A percentile compares a stretch with the other conserved stretches of the same genome.
Conservation (phyloP, 2,888 invertebrate genomes). For the Drosophila maculinotata region DNA sequence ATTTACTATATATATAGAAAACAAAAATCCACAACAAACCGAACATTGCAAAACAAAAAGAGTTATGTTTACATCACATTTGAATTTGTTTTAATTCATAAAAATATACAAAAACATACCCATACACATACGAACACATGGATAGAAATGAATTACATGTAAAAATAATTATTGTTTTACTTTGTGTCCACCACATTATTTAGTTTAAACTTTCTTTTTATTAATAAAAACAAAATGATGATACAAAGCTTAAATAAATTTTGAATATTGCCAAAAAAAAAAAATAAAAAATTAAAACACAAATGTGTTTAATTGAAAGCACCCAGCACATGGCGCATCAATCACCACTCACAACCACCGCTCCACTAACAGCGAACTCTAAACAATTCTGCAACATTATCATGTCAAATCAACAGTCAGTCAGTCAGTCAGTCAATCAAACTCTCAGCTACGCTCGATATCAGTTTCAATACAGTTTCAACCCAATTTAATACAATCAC, state of each 20-base stretch:
- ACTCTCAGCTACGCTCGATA: conserved; percentile 38
- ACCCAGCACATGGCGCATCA: conserved; percentile 26
- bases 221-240: conserved; percentile 43
- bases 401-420: conserved; percentile 69
- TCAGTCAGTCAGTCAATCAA: conserved; percentile 47
- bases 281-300: conserved; percentile 25
- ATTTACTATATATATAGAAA: conserved; percentile 12
- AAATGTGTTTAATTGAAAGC: conserved; percentile 56
- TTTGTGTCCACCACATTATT: conserved; percentile 52
- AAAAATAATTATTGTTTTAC: conserved; percentile 59
- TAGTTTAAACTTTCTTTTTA: conserved; percentile 60
- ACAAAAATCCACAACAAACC: conserved; percentile 1
- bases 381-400: conserved; percentile 70
- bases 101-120: conserved; percentile 29
- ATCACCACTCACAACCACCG: conserved; percentile 47
- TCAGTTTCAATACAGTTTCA: conserved; percentile 19
- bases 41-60: conserved; percentile 25
- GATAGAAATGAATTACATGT: conserved; percentile 53
- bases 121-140: conserved; percentile 33
- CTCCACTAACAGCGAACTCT: conserved; percentile 46
- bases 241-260: conserved; percentile 61
- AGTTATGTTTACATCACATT: conserved; percentile 62
- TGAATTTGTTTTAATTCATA: conserved; percentile 40
- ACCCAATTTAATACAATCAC: conserved; percentile 63
- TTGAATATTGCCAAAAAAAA: conserved; percentile 48